A percentile compares a stretch with the other conserved stretches of the same genome.
Conservation (phyloP, 92 coral and sea anemone species). For the Zoanthus sociatus region DNA sequence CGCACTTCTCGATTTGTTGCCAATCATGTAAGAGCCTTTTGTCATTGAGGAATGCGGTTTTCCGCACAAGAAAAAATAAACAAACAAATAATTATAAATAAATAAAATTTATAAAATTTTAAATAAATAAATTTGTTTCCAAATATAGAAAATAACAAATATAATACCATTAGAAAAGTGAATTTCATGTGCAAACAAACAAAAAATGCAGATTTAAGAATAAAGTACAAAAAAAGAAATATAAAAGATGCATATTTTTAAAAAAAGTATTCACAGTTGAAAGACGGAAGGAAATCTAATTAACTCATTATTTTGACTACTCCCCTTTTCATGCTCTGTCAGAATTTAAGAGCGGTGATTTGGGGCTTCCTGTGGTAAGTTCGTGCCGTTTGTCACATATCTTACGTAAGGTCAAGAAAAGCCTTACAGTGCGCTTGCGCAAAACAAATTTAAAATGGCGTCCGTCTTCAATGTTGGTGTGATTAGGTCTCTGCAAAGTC, state of each 20-base stretch:
- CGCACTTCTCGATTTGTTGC: not conserved
- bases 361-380: not conserved
- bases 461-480: slow-evolving; percentile 59
- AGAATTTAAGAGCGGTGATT: not conserved
- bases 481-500: slow-evolving; percentile 68
- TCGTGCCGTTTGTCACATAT: slow-evolving; percentile 1
- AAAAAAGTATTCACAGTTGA: no score
- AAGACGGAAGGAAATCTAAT: no score
- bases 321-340: no score
- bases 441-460: slow-evolving; percentile 79
- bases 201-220: not conserved
- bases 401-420: not conserved
- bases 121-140: no score
- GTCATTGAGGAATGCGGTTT: slow-evolving; percentile 21
- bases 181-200: not conserved
- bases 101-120: no score
- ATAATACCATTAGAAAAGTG: no score
- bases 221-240: no score
- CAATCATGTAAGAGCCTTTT: not conserved
- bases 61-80: not conserved
- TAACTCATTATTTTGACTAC: no score
- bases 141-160: no score
- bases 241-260: no score
- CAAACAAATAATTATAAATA: no score
- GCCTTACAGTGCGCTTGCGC: slow-evolving; percentile 31